Base-by-base conservation (phyloP, 2,888 invertebrate species). In the Dromius quadrimaculatus region DNA sequence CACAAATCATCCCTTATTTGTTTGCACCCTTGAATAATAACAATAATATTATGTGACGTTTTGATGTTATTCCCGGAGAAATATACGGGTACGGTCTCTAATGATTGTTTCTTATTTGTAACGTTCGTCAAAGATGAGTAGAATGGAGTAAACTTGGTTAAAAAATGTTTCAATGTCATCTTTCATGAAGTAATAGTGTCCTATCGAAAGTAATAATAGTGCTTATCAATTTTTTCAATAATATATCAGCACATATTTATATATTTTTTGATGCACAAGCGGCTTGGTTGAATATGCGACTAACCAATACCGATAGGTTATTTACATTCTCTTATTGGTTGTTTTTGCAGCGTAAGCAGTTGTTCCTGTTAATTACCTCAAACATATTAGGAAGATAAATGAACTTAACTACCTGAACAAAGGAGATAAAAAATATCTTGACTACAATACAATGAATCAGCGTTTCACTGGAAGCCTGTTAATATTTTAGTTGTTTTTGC, bases 1-100 rank as follows among this genome's bases (percentile, higher is more conserved):
- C 74, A 72, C 74, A 72, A 74, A 74, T 74, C 74, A 72, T 72
- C 72, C 68, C n/a, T n/a, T n/a, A n/a, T n/a, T n/a, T 71, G 71
- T 72, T 47, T 47, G 22, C 47, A n/a, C 47, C 47, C 47, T 19
- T 19, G 20, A 47, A 47, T 47, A 47, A 47, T 47, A 19, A 47
- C 22, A 47, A 47, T 47, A 11, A 20, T 47, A 11, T 22, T 47
- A n/a, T 19, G 32, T 9, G 9, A 32, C 9, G 32, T 32, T n/a
- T n/a, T n/a, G n/a, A n/a, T n/a, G n/a, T n/a, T n/a, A n/a, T n/a
- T n/a, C n/a, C n/a, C n/a, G n/a, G n/a, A n/a, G n/a, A n/a, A n/a
- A n/a, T n/a, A n/a, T n/a, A n/a, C n/a, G n/a, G n/a, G n/a, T n/a
- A n/a, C n/a, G n/a, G n/a, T n/a, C n/a, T n/a, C n/a, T n/a, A n/a